Conservation (phyloP, 2,888 invertebrate genomes). For the Scotopteryx bipunctaria region DNA sequence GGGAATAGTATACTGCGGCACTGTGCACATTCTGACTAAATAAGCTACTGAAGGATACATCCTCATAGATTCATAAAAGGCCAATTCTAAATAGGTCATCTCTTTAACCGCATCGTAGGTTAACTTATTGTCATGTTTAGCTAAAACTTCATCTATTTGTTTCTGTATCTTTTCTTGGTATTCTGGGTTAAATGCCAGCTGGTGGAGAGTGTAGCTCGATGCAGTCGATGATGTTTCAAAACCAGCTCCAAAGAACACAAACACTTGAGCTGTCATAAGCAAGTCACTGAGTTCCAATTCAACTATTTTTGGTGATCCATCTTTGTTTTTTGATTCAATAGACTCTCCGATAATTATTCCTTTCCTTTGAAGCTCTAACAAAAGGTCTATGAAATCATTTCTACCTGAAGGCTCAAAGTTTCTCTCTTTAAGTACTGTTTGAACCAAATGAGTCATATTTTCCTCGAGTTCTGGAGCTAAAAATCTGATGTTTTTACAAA, state of each 20-base stretch:
- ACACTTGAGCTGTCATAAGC: constrained; percentile 69
- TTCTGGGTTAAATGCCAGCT: constrained; percentile 72
- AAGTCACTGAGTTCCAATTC: constrained; percentile 62
- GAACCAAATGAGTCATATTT: constrained; percentile 56
- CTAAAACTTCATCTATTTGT: constrained; percentile 68
- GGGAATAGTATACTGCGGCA: constrained; percentile 67
- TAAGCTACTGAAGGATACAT: constrained; percentile 71
- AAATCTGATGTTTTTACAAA: constrained; percentile 60
- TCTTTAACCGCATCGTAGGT: constrained; percentile 71
- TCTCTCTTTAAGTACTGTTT: constrained; percentile 58
- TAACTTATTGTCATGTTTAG: constrained; percentile 60
- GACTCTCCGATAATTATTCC: constrained; percentile 69
- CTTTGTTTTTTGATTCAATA: constrained; percentile 55
- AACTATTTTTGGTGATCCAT: constrained; percentile 61
- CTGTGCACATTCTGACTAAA: constrained; percentile 63
- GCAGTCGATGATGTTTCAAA: constrained; percentile 80
- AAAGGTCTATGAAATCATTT: constrained; percentile 72
- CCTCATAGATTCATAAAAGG: constrained; percentile 70
- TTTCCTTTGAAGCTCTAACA: constrained; percentile 65
- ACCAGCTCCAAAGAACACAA: constrained; percentile 77
- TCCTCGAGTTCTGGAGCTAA: constrained; percentile 58
- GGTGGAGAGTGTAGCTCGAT: constrained; percentile 74
- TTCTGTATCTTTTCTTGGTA: constrained; percentile 68
- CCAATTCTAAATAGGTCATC: constrained; percentile 70
- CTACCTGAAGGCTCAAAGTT: constrained; percentile 63